Evolutionary conservation across 2,888 invertebrate genomes (phyloP), one percentile per base, ranked within the genome.

Genomic region (Meliscaeva auricollis): DNA sequence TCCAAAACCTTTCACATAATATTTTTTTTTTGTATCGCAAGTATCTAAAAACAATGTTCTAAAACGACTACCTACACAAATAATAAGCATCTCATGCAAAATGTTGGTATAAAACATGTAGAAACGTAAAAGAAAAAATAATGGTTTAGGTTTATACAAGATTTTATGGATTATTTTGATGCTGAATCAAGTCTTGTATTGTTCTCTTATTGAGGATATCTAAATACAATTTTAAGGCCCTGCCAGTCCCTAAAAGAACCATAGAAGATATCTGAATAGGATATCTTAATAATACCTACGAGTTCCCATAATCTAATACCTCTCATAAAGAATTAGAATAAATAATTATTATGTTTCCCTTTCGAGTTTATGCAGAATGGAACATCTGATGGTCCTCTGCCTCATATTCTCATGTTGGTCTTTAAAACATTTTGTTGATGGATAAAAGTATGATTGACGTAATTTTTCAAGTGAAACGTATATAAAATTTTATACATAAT

Each of bases 361-460:
- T 52, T 56, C 11, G 26, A 26, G 26, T 26, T 26, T 9, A 9
- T 6, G 17, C 20, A 20, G 17, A 17, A 5, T 4, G 7, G n/a
- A 44, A 44, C n/a, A n/a, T n/a, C n/a, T n/a, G 15, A 58, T 3
- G 20, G 20, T 32, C 56, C 32, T 64, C 30, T 26, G 20, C 66
- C 35, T 35, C 20, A 9, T 66, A 17, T 50, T 35, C 35, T 13
- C n/a, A n/a, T n/a, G n/a, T 38, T 1, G 38, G 20, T 22, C 32
- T 13, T 64, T 64, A 17, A 15, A 32, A 46, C 13, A 46, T 41
- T 26, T 48, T 35, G 48, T 35, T 50, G 35, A 66, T 66, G 66
- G 35, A 66, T 66, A 50, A n/a, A 50, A 76, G 75, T 26, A 68
- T 80, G 84, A 84, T 84, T 84, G 84, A 84, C 72, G 72, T 84